phyloP scores from a whole-genome alignment of 2,888 invertebrate genomes.

The Orthonychiurus folsomi region DNA sequence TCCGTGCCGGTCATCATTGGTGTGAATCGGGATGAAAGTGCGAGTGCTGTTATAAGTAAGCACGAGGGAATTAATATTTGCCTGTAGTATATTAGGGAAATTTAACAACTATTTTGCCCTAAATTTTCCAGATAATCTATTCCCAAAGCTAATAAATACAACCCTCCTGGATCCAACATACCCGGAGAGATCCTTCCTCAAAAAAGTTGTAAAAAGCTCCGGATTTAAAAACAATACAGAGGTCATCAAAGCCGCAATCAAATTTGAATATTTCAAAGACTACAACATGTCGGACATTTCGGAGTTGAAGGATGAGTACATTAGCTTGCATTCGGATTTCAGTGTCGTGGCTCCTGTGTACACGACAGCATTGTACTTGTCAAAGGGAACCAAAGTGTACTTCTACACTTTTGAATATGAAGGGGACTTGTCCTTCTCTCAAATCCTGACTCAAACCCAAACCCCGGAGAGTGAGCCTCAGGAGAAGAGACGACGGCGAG shows the following conservation, averaged over 20 bases:
- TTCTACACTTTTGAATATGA: constrained; percentile 35
- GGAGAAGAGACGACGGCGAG: not conserved
- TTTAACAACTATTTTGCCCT: constrained; percentile 1
- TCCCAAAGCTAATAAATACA: constrained; percentile 24
- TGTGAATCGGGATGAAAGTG: constrained; percentile 30
- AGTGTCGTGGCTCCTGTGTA: constrained; percentile 30
- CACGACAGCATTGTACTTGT: constrained; percentile 24
- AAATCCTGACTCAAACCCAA: constrained; percentile 25
- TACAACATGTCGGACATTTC: constrained; percentile 31
- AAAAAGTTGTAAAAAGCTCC: constrained; percentile 28
- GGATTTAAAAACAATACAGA: constrained; percentile 28
- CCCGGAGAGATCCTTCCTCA: constrained; percentile 30
- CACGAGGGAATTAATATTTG: not conserved
- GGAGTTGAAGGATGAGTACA: constrained; percentile 31
- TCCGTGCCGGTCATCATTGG: constrained; percentile 30
- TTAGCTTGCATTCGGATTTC: constrained; percentile 31
- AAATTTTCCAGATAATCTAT: constrained; percentile 27
- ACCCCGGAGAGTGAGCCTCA: constrained; percentile 8
- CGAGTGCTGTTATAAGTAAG: constrained; percentile 31
- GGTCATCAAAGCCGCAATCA: constrained; percentile 25
- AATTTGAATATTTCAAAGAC: constrained; percentile 31
- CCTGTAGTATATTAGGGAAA: not conserved
- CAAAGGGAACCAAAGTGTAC: constrained; percentile 23
- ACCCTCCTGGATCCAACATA: constrained; percentile 25
- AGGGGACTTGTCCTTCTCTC: constrained; percentile 28